Conservation (phyloP, 2,888 invertebrate genomes). For the Neoascia interrupta region DNA sequence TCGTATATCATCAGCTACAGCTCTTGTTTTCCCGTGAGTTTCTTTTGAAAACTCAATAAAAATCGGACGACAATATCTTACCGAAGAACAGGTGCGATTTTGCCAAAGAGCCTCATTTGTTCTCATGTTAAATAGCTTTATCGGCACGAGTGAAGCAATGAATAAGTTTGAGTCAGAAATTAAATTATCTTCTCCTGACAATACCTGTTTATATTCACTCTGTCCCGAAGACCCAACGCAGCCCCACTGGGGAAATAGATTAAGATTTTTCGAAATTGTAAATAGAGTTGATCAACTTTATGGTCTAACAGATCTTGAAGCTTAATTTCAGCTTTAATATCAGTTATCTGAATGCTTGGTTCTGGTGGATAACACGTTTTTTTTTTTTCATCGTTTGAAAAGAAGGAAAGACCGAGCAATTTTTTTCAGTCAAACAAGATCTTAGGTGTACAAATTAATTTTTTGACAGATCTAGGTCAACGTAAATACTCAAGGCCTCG, state of each 20-base stretch:
- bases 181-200: not conserved
- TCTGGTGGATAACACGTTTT: not conserved
- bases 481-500: not conserved
- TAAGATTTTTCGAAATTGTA: not conserved
- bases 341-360: not conserved
- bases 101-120: constrained; percentile 3
- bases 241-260: not conserved
- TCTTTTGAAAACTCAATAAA: constrained; percentile 15
- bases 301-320: not conserved
- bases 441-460: not conserved
- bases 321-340: not conserved
- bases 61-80: constrained; percentile 9
- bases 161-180: constrained; percentile 8
- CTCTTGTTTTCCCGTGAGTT: constrained; percentile 17
- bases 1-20: constrained; percentile 7
- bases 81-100: constrained; percentile 8
- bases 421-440: not conserved
- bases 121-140: not conserved
- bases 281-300: not conserved
- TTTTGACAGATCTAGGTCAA: too few species aligned
- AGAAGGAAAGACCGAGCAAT: not conserved
- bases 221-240: not conserved
- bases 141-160: not conserved
- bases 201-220: not conserved
- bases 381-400: not conserved